Evolutionary conservation across 2,888 invertebrate genomes (phyloP).

Genomic region (Sceliomorpha sp.): DNA sequence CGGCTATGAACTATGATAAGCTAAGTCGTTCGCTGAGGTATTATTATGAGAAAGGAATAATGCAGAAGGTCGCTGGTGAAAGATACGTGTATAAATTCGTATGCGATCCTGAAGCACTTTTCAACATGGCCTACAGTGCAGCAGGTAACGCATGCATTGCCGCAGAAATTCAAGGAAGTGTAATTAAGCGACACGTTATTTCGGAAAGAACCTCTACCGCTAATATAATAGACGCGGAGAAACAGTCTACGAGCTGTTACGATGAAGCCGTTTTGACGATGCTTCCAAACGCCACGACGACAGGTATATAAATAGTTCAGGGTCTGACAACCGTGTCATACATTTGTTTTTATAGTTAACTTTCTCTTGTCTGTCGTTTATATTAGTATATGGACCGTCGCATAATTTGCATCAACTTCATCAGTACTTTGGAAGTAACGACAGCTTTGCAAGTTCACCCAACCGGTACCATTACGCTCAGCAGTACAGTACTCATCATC

Average conservation of each 20-base stretch:
- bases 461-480: conserved; percentile 72
- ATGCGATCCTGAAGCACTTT: conserved; percentile 94
- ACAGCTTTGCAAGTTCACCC: conserved; percentile 71
- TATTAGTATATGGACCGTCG: conserved; percentile 73
- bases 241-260: conserved; percentile 66
- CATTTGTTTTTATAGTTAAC: no score
- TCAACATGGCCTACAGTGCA: conserved; percentile 88
- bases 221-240: conserved; percentile 64
- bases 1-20: conserved; percentile 99
- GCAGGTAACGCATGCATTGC: conserved; percentile 63
- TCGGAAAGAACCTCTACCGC: conserved; percentile 61
- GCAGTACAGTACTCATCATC: conserved; percentile 66
- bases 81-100: conserved; percentile 98
- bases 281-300: conserved; percentile 71
- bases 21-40: conserved; percentile 95
- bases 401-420: conserved; percentile 74
- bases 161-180: conserved; percentile 63
- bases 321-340: no score
- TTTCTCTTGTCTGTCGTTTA: no score
- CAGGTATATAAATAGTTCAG: conserved; percentile 59
- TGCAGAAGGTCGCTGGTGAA: conserved; percentile 98
- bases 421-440: conserved; percentile 73
- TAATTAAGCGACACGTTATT: conserved; percentile 63
- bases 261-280: conserved; percentile 74
- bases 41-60: conserved; percentile 99